Evolutionary conservation across 2,113 vertebrate species (phyloP), one percentile per base, ranked within the genome.

Genomic region (Atlantisia rogersi): DNA sequence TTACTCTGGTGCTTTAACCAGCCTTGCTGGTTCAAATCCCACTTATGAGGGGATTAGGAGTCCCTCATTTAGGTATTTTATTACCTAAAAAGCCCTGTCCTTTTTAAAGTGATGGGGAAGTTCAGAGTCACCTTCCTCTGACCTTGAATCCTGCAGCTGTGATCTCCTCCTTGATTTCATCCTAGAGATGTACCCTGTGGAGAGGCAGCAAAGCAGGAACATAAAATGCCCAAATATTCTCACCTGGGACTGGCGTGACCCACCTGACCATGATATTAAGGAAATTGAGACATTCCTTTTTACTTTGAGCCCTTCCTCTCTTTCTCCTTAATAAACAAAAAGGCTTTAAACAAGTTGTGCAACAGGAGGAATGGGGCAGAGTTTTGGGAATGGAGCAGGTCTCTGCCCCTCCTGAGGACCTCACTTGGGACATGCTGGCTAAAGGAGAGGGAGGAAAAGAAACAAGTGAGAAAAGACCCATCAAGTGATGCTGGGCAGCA

Each of bases 401-500:
- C 88, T 42, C 77, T 77, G 95, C 69, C 70, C 53, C 14, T 80
- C 50, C 75, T 48, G 37, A n/a, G 37, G 68, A 84, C 32, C 48
- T 70, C 0, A 0, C 42, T 90, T 88, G 0, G 12, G 86, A 83
- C 50, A 76, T 39, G n/a, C 5, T 2, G 9, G 63, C 52, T 78
- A 70, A 77, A 94, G 80, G 62, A 85, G 90, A 85, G 6, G 52
- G 21, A 88, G 83, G 46, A 82, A 79, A 87, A 81, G 46, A 69
- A 91, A 74, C 26, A 44, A 88, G 58, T 31, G 50, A 95, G 65
- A 86, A 86, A 89, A 94, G 74, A 79, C 63, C 65, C 6, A 39
- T 86, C 81, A 92, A 94, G 77, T 18, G 65, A 88, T 37, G 83
- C 69, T 81, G 86, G 62, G 81, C 95, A 90, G 93, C 86, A 94